Percentiles rank a stretch among this genome's conserved stretches.
Evolutionary conservation across 1,140 invertebrate species (phyloP).

Genomic region (Mercenaria mercenaria): DNA sequence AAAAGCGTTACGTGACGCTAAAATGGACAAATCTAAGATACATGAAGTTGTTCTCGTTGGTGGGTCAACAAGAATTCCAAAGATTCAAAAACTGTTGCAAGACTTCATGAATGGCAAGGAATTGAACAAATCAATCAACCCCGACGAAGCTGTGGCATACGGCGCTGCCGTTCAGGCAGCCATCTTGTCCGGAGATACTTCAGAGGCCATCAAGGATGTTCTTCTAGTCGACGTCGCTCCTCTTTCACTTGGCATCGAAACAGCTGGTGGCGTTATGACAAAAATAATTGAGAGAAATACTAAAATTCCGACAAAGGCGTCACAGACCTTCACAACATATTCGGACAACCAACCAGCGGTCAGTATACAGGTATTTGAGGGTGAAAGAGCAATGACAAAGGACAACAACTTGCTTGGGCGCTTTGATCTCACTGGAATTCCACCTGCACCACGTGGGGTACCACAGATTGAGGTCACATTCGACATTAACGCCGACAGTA

Average conservation of each 20-base stretch:
- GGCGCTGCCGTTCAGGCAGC: slow-evolving; percentile 89
- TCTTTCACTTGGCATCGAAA: slow-evolving; percentile 87
- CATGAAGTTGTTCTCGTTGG: slow-evolving; percentile 99
- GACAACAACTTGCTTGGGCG: slow-evolving; percentile 94
- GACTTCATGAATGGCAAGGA: slow-evolving; percentile 97
- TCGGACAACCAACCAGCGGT: slow-evolving; percentile 92
- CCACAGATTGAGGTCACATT: slow-evolving; percentile 89
- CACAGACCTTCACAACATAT: slow-evolving; percentile 84
- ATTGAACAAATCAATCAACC: slow-evolving; percentile 94
- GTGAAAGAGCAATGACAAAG: slow-evolving; percentile 88
- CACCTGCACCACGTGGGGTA: slow-evolving; percentile 96
- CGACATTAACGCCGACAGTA: slow-evolving; percentile 88
- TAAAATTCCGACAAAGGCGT: slow-evolving; percentile 83
- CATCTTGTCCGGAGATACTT: slow-evolving; percentile 81
- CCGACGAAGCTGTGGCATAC: slow-evolving; percentile 95
- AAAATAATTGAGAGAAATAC: slow-evolving; percentile 80
- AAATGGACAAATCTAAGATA: slow-evolving; percentile 97
- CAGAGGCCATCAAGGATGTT: slow-evolving; percentile 80
- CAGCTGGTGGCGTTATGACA: slow-evolving; percentile 89
- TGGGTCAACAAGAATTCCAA: slow-evolving; percentile 98
- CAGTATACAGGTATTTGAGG: slow-evolving; percentile 89
- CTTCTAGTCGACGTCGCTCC: slow-evolving; percentile 84
- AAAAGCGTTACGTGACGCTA: slow-evolving; percentile 96
- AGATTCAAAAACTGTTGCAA: slow-evolving; percentile 97
- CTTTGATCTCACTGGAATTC: slow-evolving; percentile 96